phyloP scores from a whole-genome alignment of 2,113 vertebrate species.

The Morone saxatilis region DNA sequence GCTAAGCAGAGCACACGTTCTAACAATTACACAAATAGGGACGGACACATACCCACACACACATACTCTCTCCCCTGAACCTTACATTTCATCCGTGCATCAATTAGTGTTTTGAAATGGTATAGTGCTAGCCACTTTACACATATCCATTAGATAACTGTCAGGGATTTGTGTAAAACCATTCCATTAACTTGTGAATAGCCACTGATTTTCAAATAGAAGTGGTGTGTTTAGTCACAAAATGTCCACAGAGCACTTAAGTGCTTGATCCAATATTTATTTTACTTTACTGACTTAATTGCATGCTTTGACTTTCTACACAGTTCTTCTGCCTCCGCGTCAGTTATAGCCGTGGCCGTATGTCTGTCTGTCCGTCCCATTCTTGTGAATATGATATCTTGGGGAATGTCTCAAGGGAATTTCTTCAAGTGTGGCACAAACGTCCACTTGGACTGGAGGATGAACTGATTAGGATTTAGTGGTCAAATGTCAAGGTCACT shows the following conservation, averaged over 20 bases:
- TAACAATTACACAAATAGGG: slow-evolving; percentile 57
- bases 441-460: too few relatives aligned
- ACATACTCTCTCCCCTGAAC: slow-evolving; percentile 10
- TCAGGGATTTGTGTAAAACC: slow-evolving; percentile 17
- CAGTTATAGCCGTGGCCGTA: too few relatives aligned
- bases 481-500: too few relatives aligned
- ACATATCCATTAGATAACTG: slow-evolving; percentile 49
- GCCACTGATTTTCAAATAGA: slow-evolving; percentile 39
- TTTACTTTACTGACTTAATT: slow-evolving; percentile 21
- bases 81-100: slow-evolving; percentile 51
- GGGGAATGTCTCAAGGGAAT: too few relatives aligned
- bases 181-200: slow-evolving; percentile 56
- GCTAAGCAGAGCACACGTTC: slow-evolving; percentile 41
- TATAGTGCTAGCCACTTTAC: slow-evolving; percentile 45
- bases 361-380: too few relatives aligned
- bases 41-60: slow-evolving; percentile 35
- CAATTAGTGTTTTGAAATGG: slow-evolving; percentile 51
- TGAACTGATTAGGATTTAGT: too few relatives aligned
- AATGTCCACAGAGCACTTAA: slow-evolving; percentile 17
- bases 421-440: too few relatives aligned
- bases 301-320: background rate
- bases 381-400: too few relatives aligned
- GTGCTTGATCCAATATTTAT: slow-evolving; percentile 43
- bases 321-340: background rate
- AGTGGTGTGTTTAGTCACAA: slow-evolving; percentile 36